Evolutionary conservation across 2,888 invertebrate species (phyloP), one percentile per base, ranked within the genome.

Genomic region (Antheraea assamensis): DNA sequence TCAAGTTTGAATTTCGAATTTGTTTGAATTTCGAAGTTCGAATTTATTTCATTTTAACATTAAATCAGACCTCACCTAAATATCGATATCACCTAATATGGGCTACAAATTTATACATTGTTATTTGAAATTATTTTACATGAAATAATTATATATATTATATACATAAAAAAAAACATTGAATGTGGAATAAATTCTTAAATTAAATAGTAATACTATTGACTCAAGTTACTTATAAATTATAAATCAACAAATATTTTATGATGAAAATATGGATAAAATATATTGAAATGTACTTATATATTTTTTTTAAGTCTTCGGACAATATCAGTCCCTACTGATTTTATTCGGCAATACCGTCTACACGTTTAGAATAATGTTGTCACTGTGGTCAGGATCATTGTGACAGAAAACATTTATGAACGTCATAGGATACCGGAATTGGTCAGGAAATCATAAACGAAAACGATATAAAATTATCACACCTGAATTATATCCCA

Each of bases 401-500:
- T 89, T 89, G 88, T 83, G 74, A 83, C 78, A 84, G 89, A 90
- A 90, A 90, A 90, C 87, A 83, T 83, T 88, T 87, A 88, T 86
- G 85, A 86, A 85, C 81, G 85, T 84, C 85, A 82, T 75, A 74
- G 76, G 76, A 78, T 75, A 79, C 76, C 74, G 80, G 80, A 81
- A 81, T 81, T 80, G 75, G 75, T 71, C 74, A 74, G 83, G 82
- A 84, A 85, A 86, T 86, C 77, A 86, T 82, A 86, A 87, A 87
- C 83, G 87, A 88, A 88, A 81, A 76, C 79, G 78, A 79, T 79
- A 52, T 52, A 77, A 80, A 79, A 80, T 80, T 80, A 82, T 80
- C 81, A 81, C 77, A 31, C 42, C 19, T 61, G 27, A 52, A 30
- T 70, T 24, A 49, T 55, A n/a, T 27, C 49, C 52, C 42, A 13